Evolutionary conservation across 1,140 invertebrate species (phyloP).

Genomic region (Temnothorax curvispinosus): DNA sequence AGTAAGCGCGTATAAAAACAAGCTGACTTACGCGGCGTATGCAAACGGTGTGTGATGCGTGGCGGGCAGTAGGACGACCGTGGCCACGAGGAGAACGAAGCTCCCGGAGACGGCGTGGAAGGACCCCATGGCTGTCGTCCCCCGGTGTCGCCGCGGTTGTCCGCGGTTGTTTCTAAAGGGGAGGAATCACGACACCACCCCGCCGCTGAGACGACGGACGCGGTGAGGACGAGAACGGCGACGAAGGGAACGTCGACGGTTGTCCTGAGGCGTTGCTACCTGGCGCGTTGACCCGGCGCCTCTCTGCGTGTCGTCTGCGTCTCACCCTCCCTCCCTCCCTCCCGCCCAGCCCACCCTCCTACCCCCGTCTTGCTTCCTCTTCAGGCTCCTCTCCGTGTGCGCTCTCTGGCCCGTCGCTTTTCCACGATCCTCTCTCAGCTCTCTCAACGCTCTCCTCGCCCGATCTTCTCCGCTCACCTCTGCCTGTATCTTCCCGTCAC

Average conservation of each 20-base stretch:
- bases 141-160: conserved; percentile 42
- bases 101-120: conserved; percentile 83
- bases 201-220: conserved; percentile 50
- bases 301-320: conserved; percentile 74
- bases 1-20: background rate
- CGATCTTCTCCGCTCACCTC: conserved; percentile 1
- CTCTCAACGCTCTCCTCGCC: conserved; percentile 1
- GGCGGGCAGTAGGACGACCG: conserved; percentile 84
- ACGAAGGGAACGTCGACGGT: conserved; percentile 67
- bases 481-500: conserved; percentile 26
- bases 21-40: conserved; percentile 84
- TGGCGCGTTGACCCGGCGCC: conserved; percentile 76
- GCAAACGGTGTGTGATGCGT: conserved; percentile 84
- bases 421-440: conserved; percentile 37
- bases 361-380: conserved; percentile 65
- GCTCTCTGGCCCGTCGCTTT: conserved; percentile 45
- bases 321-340: conserved; percentile 71
- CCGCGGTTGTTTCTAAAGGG: conserved; percentile 35
- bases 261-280: conserved; percentile 76
- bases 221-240: conserved; percentile 65
- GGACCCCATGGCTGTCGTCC: conserved; percentile 80
- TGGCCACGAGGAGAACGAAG: conserved; percentile 84
- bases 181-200: conserved; percentile 46
- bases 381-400: conserved; percentile 51
- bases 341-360: conserved; percentile 56